Evolutionary conservation across 1,140 invertebrate species (phyloP).

Genomic region (Drosophila paulistorum): DNA sequence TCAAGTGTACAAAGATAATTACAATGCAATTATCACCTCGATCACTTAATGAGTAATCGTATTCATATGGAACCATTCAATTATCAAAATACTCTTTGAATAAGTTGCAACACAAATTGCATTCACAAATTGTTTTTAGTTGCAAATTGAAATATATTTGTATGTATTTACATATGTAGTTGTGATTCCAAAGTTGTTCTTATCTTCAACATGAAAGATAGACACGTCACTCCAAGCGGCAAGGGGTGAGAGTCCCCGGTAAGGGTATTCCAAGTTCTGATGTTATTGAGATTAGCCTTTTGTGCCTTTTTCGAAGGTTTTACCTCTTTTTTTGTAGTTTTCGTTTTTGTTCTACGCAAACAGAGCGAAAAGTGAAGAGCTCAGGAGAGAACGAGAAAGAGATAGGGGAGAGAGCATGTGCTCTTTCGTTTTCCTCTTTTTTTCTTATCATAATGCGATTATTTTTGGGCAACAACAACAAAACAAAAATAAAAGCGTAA

Average conservation of each 20-base stretch:
- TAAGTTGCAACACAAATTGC: no score
- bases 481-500: conserved; percentile 67
- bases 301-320: not conserved
- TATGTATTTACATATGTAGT: no score
- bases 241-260: not conserved
- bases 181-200: no score
- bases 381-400: conserved; percentile 8
- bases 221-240: not conserved
- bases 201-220: not conserved
- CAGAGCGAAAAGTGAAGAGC: conserved; percentile 9
- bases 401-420: conserved; percentile 15
- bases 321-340: conserved; percentile 31
- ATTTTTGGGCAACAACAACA: conserved; percentile 68
- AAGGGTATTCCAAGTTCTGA: conserved; percentile 4
- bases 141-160: no score
- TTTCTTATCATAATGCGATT: conserved; percentile 76
- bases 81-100: no score
- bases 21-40: no score
- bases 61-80: no score
- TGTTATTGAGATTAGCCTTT: conserved; percentile 5
- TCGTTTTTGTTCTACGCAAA: conserved; percentile 14
- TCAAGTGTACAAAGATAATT: no score
- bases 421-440: conserved; percentile 29
- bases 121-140: no score
- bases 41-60: no score